Conservation (phyloP, 2,113 vertebrate species). For the Ellobius talpinus region DNA sequence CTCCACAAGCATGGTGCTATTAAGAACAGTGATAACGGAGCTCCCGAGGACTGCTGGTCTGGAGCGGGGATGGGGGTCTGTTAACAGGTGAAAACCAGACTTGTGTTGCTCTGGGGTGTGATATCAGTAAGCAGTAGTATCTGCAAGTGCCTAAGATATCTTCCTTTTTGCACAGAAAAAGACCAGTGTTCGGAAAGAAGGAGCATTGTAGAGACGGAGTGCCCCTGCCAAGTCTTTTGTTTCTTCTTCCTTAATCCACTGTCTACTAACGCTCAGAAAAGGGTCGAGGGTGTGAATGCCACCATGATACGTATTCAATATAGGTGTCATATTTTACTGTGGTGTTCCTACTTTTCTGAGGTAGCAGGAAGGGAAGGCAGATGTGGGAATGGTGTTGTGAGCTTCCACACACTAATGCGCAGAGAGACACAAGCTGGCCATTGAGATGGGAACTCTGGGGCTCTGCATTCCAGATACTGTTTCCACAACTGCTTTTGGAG, state of each 20-base stretch:
- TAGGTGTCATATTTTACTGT: background rate
- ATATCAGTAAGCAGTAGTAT: background rate
- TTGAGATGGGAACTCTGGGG: background rate
- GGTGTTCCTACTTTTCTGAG: background rate
- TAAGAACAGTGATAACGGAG: background rate
- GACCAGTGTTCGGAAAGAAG: background rate
- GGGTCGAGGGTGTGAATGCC: background rate
- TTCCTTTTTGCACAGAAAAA: background rate
- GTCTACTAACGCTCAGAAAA: background rate
- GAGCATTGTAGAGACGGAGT: background rate
- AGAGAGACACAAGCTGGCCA: background rate
- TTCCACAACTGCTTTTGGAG: background rate
- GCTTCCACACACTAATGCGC: background rate
- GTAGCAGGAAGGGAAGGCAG: background rate
- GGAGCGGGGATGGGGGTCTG: background rate
- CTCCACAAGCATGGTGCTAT: constrained; percentile 10
- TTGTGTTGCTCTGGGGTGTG: background rate
- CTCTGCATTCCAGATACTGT: background rate
- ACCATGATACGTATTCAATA: background rate
- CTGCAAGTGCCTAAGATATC: background rate
- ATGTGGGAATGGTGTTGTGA: background rate
- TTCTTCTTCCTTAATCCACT: background rate
- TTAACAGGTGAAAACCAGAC: background rate
- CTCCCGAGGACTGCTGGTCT: background rate
- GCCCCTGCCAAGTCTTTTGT: background rate